phyloP scores from a whole-genome alignment of 2,888 invertebrate genomes.

The Phlogophora meticulosa region DNA sequence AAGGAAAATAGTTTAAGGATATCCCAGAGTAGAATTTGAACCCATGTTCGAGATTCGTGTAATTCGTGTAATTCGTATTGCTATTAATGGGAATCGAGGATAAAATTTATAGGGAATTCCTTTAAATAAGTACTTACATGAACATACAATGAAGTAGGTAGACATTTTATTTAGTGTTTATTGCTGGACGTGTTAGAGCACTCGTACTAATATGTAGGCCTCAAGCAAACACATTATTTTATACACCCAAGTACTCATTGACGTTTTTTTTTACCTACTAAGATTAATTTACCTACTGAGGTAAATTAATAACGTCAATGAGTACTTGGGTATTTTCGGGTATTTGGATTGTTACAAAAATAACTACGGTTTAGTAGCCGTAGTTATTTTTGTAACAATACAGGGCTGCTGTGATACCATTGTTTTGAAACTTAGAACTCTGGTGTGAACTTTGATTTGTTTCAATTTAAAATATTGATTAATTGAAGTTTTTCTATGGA shows the following conservation, averaged over 20 bases:
- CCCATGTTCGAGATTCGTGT: neutral
- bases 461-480: constrained; percentile 10
- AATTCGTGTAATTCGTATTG: no score
- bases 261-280: no score
- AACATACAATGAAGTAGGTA: constrained; percentile 1
- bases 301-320: no score
- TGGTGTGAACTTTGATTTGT: neutral
- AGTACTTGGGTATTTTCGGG: no score
- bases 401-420: neutral
- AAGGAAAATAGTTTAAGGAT: constrained; percentile 19
- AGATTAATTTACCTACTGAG: constrained; percentile 36
- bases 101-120: constrained; percentile 10
- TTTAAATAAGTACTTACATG: constrained; percentile 18
- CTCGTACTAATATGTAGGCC: constrained; percentile 15
- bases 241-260: constrained; percentile 13
- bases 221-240: constrained; percentile 10
- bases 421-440: constrained; percentile 11
- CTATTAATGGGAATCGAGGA: constrained; percentile 11
- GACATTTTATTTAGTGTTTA: neutral
- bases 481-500: constrained; percentile 3
- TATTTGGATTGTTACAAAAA: no score
- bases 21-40: constrained; percentile 1
- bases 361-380: no score
- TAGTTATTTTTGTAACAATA: constrained; percentile 22
- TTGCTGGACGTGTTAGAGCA: constrained; percentile 9